These are phyloP conservation scores for Papilio xuthus DNA, from an alignment of 1,140 invertebrate species.

Conservation along the genomic window DNA sequence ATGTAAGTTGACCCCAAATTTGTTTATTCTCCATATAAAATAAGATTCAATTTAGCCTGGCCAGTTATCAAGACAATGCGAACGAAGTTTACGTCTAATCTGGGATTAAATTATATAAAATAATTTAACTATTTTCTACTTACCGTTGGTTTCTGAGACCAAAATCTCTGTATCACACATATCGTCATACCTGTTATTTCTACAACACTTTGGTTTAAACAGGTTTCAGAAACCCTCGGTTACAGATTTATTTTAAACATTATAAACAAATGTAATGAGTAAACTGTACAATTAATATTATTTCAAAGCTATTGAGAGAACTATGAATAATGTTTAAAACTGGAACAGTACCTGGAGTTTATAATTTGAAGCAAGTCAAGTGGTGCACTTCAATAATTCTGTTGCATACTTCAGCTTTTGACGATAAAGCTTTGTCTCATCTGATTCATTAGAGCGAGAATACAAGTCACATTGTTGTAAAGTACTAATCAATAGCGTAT, in stretches of 20 bases:
- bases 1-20: too few relatives aligned
- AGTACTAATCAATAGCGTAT: neutral
- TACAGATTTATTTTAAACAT: neutral
- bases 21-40: too few relatives aligned
- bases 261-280: neutral
- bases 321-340: neutral
- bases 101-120: too few relatives aligned
- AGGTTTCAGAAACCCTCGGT: too few relatives aligned
- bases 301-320: neutral
- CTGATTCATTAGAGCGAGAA: neutral
- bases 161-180: too few relatives aligned
- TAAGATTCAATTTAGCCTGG: too few relatives aligned
- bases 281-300: neutral
- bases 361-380: neutral
- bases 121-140: too few relatives aligned
- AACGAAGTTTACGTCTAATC: too few relatives aligned
- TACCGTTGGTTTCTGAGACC: too few relatives aligned
- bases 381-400: neutral
- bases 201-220: too few relatives aligned
- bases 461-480: neutral
- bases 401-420: neutral
- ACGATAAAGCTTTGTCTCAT: neutral
- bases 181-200: too few relatives aligned
- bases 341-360: neutral
- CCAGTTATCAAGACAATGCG: too few relatives aligned